phyloP scores from a whole-genome alignment of 2,113 vertebrate genomes.

The Macaca mulatta region DNA sequence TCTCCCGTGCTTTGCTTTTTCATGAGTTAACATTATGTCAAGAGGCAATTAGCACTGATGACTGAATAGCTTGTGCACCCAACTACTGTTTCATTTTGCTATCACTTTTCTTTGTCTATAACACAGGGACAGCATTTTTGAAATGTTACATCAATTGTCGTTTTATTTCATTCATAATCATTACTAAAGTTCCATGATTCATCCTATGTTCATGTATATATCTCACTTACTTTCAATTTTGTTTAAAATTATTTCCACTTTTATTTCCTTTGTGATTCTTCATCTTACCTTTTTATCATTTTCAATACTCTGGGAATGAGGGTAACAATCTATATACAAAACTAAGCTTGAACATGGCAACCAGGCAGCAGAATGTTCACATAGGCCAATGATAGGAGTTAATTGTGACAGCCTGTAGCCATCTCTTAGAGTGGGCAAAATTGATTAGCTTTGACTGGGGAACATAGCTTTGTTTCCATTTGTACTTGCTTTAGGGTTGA shows the following conservation, averaged over 20 bases:
- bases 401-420: background rate
- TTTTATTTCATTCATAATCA: background rate
- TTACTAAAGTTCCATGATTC: background rate
- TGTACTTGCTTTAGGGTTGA: background rate
- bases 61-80: background rate
- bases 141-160: background rate
- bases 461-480: background rate
- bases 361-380: background rate
- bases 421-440: background rate
- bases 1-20: background rate
- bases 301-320: background rate
- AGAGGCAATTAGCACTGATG: background rate
- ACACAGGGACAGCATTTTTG: background rate
- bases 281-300: background rate
- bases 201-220: background rate
- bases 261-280: constrained; percentile 34
- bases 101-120: background rate
- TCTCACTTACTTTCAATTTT: background rate
- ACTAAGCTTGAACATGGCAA: background rate
- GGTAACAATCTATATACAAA: background rate
- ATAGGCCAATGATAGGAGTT: background rate
- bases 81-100: background rate
- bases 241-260: background rate
- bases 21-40: background rate
- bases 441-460: background rate